Evolutionary conservation across 2,797 vertebrate species (phyloP).

Genomic region (Neoniphon sammara): DNA sequence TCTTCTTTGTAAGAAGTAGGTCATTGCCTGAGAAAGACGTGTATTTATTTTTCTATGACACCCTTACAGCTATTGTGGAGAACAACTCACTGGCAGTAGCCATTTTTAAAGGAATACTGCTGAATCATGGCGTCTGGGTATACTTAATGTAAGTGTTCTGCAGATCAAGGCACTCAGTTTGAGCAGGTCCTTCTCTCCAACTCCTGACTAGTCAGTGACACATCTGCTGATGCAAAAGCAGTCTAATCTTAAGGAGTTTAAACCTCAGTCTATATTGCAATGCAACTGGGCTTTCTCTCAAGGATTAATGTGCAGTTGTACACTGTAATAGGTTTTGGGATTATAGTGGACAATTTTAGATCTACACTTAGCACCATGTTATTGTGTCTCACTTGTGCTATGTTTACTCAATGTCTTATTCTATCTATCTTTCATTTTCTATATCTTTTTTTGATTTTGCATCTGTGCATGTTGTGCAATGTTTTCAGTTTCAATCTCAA

Average conservation of each 20-base stretch:
- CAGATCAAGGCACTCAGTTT: conserved; percentile 37
- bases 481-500: conserved; percentile 74
- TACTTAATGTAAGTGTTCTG: conserved; percentile 20
- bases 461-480: conserved; percentile 80
- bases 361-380: conserved; percentile 24
- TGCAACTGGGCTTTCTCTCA: conserved; percentile 26
- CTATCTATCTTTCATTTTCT: conserved; percentile 50
- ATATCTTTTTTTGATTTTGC: conserved; percentile 70
- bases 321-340: conserved; percentile 6
- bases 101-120: conserved; percentile 41
- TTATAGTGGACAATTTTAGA: conserved; percentile 13
- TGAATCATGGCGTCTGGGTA: conserved; percentile 53
- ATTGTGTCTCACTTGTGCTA: conserved; percentile 55
- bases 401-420: conserved; percentile 51
- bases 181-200: conserved; percentile 28
- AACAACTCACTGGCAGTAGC: conserved; percentile 23
- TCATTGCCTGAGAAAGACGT: conserved; percentile 27
- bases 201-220: conserved; percentile 28
- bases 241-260: not conserved
- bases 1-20: conserved; percentile 52
- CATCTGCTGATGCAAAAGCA: conserved; percentile 15
- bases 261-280: conserved; percentile 10
- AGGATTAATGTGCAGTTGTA: conserved; percentile 26
- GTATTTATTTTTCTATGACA: conserved; percentile 41
- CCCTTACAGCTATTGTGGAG: conserved; percentile 41